These are phyloP conservation scores for Ditylenchus weischeri DNA, from an alignment of 2,888 invertebrate genomes.

Conservation along the genomic window DNA sequence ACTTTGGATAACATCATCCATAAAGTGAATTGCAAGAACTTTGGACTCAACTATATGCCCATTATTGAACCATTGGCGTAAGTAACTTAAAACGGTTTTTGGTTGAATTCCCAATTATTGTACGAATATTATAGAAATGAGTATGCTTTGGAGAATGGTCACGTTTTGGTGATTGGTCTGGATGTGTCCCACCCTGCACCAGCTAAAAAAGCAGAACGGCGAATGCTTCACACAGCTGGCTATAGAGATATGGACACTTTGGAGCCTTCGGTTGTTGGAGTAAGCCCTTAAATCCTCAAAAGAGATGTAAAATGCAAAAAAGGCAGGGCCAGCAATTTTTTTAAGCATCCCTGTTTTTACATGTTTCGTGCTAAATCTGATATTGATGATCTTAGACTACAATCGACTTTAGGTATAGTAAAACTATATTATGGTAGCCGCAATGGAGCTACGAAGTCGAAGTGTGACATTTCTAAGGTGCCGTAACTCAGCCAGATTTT, in stretches of 20 bases:
- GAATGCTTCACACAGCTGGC: neutral
- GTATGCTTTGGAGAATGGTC: neutral
- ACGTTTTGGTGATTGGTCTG: neutral
- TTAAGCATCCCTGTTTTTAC: no score
- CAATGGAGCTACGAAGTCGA: no score
- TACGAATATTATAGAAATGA: neutral
- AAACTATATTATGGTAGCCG: no score
- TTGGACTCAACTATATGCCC: neutral
- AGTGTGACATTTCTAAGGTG: no score
- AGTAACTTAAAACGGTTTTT: neutral
- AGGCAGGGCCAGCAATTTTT: no score
- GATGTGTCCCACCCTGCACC: conserved; percentile 22
- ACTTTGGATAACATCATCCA: neutral
- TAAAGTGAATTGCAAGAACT: conserved; percentile 1
- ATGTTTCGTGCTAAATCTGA: no score
- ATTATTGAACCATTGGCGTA: neutral
- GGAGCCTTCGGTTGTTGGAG: conserved; percentile 13
- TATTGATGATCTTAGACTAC: no score
- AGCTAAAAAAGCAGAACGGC: conserved; percentile 3
- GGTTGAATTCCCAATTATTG: neutral
- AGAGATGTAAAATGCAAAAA: no score
- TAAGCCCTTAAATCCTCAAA: neutral
- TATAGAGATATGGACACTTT: neutral
- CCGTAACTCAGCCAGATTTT: no score
- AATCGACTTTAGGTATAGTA: no score